Percentiles rank a stretch among this genome's conserved stretches.
Conservation (phyloP, 2,888 invertebrate species). For the Caenorhabditis zanzibari region DNA sequence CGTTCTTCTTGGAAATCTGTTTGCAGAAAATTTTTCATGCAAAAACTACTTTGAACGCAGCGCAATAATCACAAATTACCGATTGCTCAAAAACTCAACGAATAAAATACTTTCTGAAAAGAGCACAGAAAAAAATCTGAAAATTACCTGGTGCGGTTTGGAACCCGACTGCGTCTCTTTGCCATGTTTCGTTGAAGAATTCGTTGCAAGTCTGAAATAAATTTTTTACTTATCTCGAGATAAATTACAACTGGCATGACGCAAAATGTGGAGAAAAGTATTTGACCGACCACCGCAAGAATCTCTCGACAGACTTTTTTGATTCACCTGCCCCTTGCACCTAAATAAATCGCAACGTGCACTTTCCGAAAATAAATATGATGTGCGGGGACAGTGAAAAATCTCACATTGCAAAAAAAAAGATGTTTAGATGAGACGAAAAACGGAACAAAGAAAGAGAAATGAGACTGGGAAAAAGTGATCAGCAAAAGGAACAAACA, state of each 20-base stretch:
- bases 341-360: slow-evolving; percentile 55
- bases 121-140: neutral
- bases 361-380: slow-evolving; percentile 57
- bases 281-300: neutral
- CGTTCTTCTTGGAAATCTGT: no score
- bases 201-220: neutral
- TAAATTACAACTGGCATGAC: neutral
- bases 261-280: neutral
- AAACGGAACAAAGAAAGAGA: slow-evolving; percentile 48
- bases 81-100: no score
- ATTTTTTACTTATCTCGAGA: neutral
- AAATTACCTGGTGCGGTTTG: neutral
- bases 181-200: neutral
- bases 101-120: neutral
- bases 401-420: slow-evolving; percentile 31
- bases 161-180: slow-evolving; percentile 11
- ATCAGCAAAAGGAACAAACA: slow-evolving; percentile 52
- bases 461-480: slow-evolving; percentile 2
- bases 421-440: slow-evolving; percentile 22
- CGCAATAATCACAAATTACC: no score
- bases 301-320: neutral
- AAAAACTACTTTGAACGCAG: no score
- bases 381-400: slow-evolving; percentile 24
- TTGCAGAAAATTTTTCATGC: no score
- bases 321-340: slow-evolving; percentile 19